These are phyloP conservation scores for Dendrocincla fuliginosa DNA, from an alignment of 2,797 vertebrate species.

Conservation along the genomic window DNA sequence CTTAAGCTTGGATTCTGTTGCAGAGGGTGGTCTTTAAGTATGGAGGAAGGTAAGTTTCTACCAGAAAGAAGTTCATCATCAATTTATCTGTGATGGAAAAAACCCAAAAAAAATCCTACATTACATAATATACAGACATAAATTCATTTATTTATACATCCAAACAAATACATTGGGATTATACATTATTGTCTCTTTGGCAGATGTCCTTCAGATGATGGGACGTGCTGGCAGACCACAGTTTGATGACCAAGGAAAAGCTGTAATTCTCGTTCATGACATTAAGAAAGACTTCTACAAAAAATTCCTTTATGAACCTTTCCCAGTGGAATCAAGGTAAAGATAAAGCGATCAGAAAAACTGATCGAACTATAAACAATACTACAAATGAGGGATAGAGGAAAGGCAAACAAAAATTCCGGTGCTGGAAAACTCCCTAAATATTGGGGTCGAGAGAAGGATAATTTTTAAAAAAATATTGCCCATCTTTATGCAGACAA, in stretches of 20 bases:
- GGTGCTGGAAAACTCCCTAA: background rate
- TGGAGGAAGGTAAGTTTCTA: background rate
- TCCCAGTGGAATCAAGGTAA: slow-evolving; percentile 98
- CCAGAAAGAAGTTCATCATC: background rate
- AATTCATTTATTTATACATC: background rate
- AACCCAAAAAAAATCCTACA: background rate
- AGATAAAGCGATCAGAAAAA: background rate
- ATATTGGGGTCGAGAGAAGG: background rate
- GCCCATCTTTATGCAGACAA: background rate
- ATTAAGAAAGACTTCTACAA: slow-evolving; percentile 99
- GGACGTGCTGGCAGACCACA: slow-evolving; percentile 96
- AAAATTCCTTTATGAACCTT: slow-evolving; percentile 98
- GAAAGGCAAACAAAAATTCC: background rate
- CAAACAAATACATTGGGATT: background rate
- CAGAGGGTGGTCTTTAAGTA: background rate
- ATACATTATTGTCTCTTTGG: slow-evolving; percentile 16
- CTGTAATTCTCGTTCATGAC: slow-evolving; percentile 97
- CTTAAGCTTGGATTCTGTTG: background rate
- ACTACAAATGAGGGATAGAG: background rate
- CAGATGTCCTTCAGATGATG: slow-evolving; percentile 99
- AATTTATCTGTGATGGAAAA: background rate
- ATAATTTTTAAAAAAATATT: background rate
- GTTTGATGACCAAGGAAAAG: slow-evolving; percentile 98
- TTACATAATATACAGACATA: background rate
- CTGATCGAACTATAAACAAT: background rate